Percentiles rank a stretch among this genome's conserved stretches.
These are phyloP conservation scores for Acrocyrtus sp. DNA, from an alignment of 2,888 invertebrate genomes.

Conservation along the genomic window DNA sequence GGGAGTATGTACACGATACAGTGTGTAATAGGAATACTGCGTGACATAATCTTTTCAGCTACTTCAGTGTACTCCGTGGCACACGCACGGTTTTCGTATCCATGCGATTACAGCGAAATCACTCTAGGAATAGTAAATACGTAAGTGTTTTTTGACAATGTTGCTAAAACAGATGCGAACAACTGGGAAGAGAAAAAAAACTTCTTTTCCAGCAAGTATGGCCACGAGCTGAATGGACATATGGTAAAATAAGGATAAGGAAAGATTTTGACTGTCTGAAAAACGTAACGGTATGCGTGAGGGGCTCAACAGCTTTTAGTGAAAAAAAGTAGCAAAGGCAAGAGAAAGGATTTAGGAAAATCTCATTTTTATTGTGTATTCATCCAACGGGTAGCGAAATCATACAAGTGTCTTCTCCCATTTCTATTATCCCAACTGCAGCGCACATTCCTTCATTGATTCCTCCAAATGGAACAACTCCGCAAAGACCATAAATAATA, in stretches of 20 bases:
- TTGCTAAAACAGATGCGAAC: conserved; percentile 33
- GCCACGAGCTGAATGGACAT: conserved; percentile 1
- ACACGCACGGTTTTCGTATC: conserved; percentile 3
- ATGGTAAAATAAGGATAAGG: neutral
- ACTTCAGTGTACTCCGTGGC: conserved; percentile 18
- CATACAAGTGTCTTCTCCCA: conserved; percentile 37
- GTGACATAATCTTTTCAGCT: conserved; percentile 15
- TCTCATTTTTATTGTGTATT: conserved; percentile 40
- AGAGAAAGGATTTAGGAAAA: conserved; percentile 25
- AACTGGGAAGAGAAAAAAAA: conserved; percentile 26
- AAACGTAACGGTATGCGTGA: too few species aligned
- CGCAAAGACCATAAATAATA: too few species aligned
- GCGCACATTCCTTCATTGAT: neutral
- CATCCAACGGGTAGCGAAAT: conserved; percentile 25
- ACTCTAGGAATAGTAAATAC: conserved; percentile 42
- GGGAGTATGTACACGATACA: neutral
- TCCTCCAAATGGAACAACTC: too few species aligned
- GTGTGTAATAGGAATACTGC: conserved; percentile 1
- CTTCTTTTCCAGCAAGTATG: conserved; percentile 1
- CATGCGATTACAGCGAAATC: conserved; percentile 28
- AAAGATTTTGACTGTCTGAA: neutral
- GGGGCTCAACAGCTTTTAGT: too few species aligned
- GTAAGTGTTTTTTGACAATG: conserved; percentile 38
- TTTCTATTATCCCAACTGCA: neutral
- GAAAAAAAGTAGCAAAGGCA: conserved; percentile 10